A percentile compares a stretch with the other conserved stretches of the same genome.
phyloP scores from a whole-genome alignment of 2,888 invertebrate species.

The Linyphia triangularis region DNA sequence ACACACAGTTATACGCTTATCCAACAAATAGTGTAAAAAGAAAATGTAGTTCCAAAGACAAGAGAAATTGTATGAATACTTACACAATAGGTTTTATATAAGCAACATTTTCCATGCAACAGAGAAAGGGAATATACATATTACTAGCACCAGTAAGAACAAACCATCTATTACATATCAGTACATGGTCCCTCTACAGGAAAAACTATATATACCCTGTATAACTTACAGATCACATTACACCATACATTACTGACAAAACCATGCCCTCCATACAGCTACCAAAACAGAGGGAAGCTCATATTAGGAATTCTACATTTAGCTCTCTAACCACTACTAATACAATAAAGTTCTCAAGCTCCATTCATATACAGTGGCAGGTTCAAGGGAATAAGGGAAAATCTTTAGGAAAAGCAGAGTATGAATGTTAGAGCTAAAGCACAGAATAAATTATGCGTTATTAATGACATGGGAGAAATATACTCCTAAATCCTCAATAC shows the following conservation, averaged over 20 bases:
- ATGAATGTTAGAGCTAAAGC: too few species aligned
- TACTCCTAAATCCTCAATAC: too few species aligned
- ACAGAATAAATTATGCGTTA: too few species aligned
- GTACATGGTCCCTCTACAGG: slow-evolving; percentile 57
- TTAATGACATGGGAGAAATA: too few species aligned
- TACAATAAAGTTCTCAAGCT: slow-evolving; percentile 31
- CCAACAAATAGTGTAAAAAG: neutral
- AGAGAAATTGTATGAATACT: neutral
- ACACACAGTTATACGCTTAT: neutral
- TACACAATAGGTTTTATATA: neutral
- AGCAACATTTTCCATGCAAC: slow-evolving; percentile 9
- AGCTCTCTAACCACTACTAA: slow-evolving; percentile 17
- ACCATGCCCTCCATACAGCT: slow-evolving; percentile 31
- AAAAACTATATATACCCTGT: slow-evolving; percentile 59
- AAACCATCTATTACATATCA: slow-evolving; percentile 33
- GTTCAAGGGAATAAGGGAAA: slow-evolving; percentile 16
- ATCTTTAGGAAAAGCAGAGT: slow-evolving; percentile 15
- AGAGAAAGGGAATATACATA: slow-evolving; percentile 47
- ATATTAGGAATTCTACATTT: slow-evolving; percentile 25
- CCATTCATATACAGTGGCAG: slow-evolving; percentile 20
- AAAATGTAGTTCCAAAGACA: neutral
- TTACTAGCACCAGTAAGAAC: slow-evolving; percentile 62
- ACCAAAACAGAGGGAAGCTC: slow-evolving; percentile 44
- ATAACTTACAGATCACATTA: slow-evolving; percentile 38
- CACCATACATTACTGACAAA: slow-evolving; percentile 23